A percentile compares a stretch with the other conserved stretches of the same genome.
phyloP scores from a whole-genome alignment of 1,140 invertebrate genomes.

The Polypedilum pembai region DNA sequence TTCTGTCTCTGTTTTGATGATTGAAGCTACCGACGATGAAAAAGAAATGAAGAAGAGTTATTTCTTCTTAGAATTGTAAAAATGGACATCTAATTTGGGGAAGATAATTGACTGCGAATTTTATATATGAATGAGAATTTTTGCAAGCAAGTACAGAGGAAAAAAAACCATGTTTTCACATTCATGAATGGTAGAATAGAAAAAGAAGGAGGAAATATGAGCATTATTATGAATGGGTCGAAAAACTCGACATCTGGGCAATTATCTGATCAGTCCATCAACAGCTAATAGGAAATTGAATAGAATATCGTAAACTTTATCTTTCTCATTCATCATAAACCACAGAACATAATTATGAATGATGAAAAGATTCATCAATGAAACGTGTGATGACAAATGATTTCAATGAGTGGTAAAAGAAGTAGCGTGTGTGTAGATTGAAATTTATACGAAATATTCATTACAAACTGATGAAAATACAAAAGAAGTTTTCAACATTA shows the following conservation, averaged over 20 bases:
- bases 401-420: slow-evolving; percentile 7
- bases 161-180: too few relatives aligned
- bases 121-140: too few relatives aligned
- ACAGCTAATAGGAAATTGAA: too few relatives aligned
- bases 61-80: neutral
- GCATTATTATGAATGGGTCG: too few relatives aligned
- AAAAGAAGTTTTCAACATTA: neutral
- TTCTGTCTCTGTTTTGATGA: neutral
- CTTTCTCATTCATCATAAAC: too few relatives aligned
- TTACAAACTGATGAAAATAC: neutral
- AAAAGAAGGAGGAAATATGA: too few relatives aligned
- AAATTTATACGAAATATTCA: slow-evolving; percentile 6
- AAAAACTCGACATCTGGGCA: too few relatives aligned
- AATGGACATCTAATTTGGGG: slow-evolving; percentile 2
- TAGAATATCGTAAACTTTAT: too few relatives aligned
- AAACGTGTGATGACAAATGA: slow-evolving; percentile 11
- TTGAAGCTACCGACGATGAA: slow-evolving; percentile 16
- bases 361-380: neutral
- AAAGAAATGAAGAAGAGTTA: neutral
- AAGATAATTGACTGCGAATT: slow-evolving; percentile 9
- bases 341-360: neutral
- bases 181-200: too few relatives aligned
- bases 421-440: neutral
- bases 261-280: too few relatives aligned
- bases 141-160: too few relatives aligned